phyloP scores from a whole-genome alignment of 2,888 invertebrate species.

The Timema cristinae region DNA sequence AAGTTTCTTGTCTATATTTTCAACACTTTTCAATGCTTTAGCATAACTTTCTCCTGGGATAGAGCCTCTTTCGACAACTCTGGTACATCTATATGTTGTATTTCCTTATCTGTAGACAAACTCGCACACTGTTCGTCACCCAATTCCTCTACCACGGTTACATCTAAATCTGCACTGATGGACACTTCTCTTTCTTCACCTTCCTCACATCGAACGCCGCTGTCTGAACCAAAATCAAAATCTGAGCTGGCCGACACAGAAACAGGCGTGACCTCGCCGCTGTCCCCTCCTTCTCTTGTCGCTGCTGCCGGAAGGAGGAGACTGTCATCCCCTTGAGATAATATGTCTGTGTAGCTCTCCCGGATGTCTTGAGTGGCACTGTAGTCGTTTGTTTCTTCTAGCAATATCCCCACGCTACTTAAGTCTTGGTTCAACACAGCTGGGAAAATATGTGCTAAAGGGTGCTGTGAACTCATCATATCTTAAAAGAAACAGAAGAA shows the following conservation, averaged over 20 bases:
- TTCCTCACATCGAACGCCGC: constrained; percentile 1
- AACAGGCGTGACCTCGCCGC: constrained; percentile 65
- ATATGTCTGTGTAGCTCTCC: neutral
- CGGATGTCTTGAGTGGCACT: neutral
- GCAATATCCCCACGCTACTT: constrained; percentile 27
- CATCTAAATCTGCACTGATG: constrained; percentile 13
- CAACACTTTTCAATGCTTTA: neutral
- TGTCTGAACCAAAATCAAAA: constrained; percentile 47
- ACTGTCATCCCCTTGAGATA: neutral
- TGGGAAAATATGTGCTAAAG: constrained; percentile 29
- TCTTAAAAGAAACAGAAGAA: constrained; percentile 10
- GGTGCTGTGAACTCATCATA: constrained; percentile 25
- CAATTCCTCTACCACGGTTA: neutral
- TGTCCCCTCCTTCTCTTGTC: constrained; percentile 39
- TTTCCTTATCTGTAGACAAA: neutral
- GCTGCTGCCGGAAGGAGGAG: neutral
- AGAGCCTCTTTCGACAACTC: neutral
- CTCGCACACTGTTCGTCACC: neutral
- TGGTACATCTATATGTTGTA: neutral
- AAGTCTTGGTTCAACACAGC: constrained; percentile 26
- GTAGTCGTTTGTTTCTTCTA: constrained; percentile 21
- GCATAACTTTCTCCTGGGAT: neutral
- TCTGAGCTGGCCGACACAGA: constrained; percentile 56
- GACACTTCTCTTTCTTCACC: constrained; percentile 11
- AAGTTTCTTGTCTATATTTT: too few species aligned